Evolutionary conservation across 1,140 invertebrate genomes (phyloP), one percentile per base, ranked within the genome.

Genomic region (Diorhabda carinulata): DNA sequence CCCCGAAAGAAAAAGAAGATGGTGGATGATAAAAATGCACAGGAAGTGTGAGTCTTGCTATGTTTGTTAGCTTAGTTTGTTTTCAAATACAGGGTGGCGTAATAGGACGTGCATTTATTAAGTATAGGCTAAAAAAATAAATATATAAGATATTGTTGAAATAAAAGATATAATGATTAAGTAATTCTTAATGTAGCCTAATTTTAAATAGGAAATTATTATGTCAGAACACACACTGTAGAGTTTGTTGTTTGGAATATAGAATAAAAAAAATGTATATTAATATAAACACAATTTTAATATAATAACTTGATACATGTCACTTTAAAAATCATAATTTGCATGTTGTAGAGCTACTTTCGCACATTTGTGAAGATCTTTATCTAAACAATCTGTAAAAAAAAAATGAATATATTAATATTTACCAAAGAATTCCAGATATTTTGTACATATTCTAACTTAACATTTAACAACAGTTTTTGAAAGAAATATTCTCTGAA

Each of bases 361-460:
- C 6, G 74, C 76, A 57, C 76, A 77, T 64, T 72, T 77, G 52
- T 77, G 76, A 57, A 77, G 64, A 42, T 77, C 76, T 43, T 74
- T 76, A 56, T 77, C 76, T 47, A 77, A 64, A 2, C 74, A 60
- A 76, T 77, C 76, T 77, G 64, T 56, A 74, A 77, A 45, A 56
- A 4, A 69, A 64, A 56, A 5, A 45, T 42, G 7, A 52, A 4
- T 47, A 25, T 25, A 1, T 25, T 25, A 25, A 25, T 25, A 25
- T 25, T 25, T 25, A 25, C 25, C 25, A 25, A 25, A 25, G 25
- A 25, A 25, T 25, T 25, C 25, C 25, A 25, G 25, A 25, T 25
- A 25, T 25, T 25, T 25, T 25, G 25, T 25, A 25, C 25, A 25
- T 25, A 25, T 25, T 25, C 25, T 25, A 25, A 25, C 25, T 25